A percentile compares a stretch with the other conserved stretches of the same genome.
These are phyloP conservation scores for Sinocyclocheilus rhinocerous DNA, from an alignment of 2,113 vertebrate genomes.

Conservation along the genomic window DNA sequence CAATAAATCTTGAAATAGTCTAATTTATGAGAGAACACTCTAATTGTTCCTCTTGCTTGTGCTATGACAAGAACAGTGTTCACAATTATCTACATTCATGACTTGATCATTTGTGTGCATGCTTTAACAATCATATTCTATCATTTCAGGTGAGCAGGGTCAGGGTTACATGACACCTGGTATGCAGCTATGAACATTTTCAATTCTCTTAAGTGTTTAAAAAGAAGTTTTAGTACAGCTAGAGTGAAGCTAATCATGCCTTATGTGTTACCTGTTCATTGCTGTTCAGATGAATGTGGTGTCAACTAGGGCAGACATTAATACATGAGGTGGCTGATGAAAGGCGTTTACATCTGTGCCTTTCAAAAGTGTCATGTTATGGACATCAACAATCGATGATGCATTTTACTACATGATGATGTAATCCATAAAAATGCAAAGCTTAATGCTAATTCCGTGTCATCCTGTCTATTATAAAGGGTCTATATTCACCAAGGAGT, in stretches of 20 bases:
- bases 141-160: background rate
- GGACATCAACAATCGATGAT: background rate
- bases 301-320: slow-evolving; percentile 52
- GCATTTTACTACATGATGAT: background rate
- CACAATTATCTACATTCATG: background rate
- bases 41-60: slow-evolving; percentile 2
- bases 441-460: background rate
- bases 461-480: background rate
- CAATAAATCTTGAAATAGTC: slow-evolving; percentile 19
- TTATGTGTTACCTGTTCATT: slow-evolving; percentile 54
- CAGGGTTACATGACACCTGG: background rate
- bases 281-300: slow-evolving; percentile 39
- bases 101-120: background rate
- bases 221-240: background rate
- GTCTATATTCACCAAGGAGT: background rate
- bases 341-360: background rate
- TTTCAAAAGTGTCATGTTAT: background rate
- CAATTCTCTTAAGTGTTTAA: background rate
- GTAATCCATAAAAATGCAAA: background rate
- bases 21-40: background rate
- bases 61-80: slow-evolving; percentile 25
- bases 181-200: background rate
- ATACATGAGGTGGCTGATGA: background rate
- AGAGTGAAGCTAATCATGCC: background rate
- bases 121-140: background rate